phyloP scores from a whole-genome alignment of 37 sponge, comb jelly and placozoan species.

The Spongilla lacustris region DNA sequence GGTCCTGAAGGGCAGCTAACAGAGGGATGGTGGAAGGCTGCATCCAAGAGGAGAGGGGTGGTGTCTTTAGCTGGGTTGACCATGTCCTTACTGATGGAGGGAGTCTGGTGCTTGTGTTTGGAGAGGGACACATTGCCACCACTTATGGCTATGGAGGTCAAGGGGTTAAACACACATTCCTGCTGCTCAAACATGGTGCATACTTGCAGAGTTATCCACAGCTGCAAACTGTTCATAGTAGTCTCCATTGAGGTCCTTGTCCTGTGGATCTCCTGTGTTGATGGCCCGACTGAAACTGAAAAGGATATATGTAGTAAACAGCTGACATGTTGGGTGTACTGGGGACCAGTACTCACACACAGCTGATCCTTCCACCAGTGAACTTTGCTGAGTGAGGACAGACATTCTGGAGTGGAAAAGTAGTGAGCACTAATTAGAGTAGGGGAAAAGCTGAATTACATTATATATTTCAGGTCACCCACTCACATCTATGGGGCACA shows the following conservation, averaged over 20 bases:
- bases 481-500: too few species aligned
- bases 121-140: background rate
- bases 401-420: background rate
- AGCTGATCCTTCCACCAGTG: background rate
- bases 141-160: background rate
- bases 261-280: background rate
- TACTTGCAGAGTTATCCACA: background rate
- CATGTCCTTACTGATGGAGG: background rate
- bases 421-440: background rate
- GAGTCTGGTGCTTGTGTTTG: background rate
- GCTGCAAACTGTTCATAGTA: conserved; percentile 1
- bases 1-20: background rate
- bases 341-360: background rate
- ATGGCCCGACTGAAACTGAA: background rate
- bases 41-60: background rate
- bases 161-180: background rate
- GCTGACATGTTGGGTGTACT: background rate
- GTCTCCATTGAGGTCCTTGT: background rate
- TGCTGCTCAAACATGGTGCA: too few species aligned
- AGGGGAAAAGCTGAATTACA: background rate
- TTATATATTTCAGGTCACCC: too few species aligned
- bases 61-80: background rate
- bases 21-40: background rate
- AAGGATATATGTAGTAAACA: background rate
- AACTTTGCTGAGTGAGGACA: background rate